These are phyloP conservation scores for Plodia interpunctella DNA, from an alignment of 1,140 invertebrate species.

Conservation along the genomic window DNA sequence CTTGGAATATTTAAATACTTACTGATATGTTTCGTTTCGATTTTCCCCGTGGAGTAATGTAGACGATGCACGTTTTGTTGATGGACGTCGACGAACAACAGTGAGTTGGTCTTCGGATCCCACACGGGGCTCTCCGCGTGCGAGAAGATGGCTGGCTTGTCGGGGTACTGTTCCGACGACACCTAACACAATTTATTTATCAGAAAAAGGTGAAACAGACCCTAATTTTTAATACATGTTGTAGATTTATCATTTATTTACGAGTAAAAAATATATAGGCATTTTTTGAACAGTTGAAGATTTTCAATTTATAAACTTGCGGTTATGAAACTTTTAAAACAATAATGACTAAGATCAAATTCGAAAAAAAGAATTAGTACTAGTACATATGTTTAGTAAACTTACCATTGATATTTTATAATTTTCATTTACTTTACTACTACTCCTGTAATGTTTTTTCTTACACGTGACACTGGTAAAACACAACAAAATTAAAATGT, in stretches of 20 bases:
- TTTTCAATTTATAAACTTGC: no score
- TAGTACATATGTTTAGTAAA: constrained; percentile 8
- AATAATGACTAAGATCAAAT: no score
- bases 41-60: constrained; percentile 45
- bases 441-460: background rate
- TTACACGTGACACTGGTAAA: background rate
- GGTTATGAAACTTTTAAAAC: no score
- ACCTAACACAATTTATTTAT: constrained; percentile 19
- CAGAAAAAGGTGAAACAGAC: no score
- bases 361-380: no score
- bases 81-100: constrained; percentile 50
- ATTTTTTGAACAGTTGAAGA: no score
- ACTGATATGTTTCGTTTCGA: constrained; percentile 56
- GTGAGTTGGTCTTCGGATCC: constrained; percentile 41
- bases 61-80: constrained; percentile 50
- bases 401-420: constrained; percentile 44
- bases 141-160: constrained; percentile 38
- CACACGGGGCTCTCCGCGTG: constrained; percentile 59
- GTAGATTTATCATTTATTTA: no score
- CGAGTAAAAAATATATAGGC: no score
- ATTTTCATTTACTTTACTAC: background rate
- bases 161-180: constrained; percentile 31
- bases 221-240: no score
- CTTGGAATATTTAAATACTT: constrained; percentile 17
- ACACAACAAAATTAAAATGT: background rate